Evolutionary conservation across 2,797 vertebrate species (phyloP).

Genomic region (Melanotaenia pygmaea): DNA sequence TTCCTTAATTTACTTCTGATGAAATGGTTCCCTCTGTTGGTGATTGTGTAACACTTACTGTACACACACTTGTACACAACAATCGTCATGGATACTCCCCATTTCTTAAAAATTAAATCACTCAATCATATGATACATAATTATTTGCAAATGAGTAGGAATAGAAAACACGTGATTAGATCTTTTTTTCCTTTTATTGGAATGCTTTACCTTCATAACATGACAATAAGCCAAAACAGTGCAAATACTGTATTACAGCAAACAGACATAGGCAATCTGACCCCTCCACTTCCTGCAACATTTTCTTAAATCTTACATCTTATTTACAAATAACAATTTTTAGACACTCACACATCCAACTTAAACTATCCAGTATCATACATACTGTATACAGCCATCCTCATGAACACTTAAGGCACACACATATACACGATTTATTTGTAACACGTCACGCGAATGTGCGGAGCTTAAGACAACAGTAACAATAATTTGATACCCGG

Average conservation of each 20-base stretch:
- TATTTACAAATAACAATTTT: slow-evolving; percentile 60
- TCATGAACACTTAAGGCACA: slow-evolving; percentile 69
- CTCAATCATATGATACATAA: slow-evolving; percentile 2
- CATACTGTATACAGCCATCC: slow-evolving; percentile 52
- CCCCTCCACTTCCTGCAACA: slow-evolving; percentile 29
- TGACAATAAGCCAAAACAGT: slow-evolving; percentile 71
- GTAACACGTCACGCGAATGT: slow-evolving; percentile 57
- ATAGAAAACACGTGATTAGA: slow-evolving; percentile 20
- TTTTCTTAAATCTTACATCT: slow-evolving; percentile 43
- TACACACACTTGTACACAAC: not conserved
- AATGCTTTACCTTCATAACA: slow-evolving; percentile 74
- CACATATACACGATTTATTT: slow-evolving; percentile 57
- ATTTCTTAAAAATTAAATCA: not conserved
- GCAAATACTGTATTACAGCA: slow-evolving; percentile 60
- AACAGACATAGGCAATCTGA: slow-evolving; percentile 36
- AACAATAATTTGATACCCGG: slow-evolving; percentile 40
- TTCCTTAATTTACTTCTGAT: slow-evolving; percentile 5
- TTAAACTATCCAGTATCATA: slow-evolving; percentile 37
- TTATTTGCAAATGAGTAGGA: slow-evolving; percentile 8
- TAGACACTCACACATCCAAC: slow-evolving; percentile 43
- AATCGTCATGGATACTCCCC: not conserved
- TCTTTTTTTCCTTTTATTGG: slow-evolving; percentile 67
- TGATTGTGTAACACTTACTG: not conserved
- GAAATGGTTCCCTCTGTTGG: slow-evolving; percentile 59
- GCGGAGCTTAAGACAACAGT: slow-evolving; percentile 69